phyloP scores from a whole-genome alignment of 1,140 invertebrate genomes.

The Penaeus japonicus region DNA sequence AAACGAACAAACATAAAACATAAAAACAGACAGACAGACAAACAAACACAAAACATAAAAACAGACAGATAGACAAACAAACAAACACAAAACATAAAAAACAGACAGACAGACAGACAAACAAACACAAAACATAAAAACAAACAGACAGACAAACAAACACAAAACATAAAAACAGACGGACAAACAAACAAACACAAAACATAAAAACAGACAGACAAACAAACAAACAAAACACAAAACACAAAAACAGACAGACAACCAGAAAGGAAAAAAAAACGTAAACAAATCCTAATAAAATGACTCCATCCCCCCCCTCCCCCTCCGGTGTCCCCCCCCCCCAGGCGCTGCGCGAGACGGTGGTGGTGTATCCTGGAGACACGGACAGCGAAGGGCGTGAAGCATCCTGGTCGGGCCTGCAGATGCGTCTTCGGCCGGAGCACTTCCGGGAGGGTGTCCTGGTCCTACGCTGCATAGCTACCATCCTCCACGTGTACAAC shows the following conservation, averaged over 20 bases:
- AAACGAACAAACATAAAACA: no score
- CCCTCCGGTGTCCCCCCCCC: not conserved
- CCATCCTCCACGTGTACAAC: constrained; percentile 7
- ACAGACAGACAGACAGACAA: no score
- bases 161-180: no score
- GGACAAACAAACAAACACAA: no score
- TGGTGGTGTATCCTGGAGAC: constrained; percentile 31
- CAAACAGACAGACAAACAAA: no score
- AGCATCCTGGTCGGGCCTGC: constrained; percentile 37
- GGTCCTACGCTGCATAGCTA: not conserved
- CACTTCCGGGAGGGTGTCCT: constrained; percentile 32
- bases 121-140: no score
- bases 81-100: no score
- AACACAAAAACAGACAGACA: not conserved
- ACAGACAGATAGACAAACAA: no score
- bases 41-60: no score
- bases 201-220: not conserved
- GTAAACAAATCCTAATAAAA: not conserved
- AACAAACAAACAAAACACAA: not conserved
- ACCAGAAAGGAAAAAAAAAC: not conserved
- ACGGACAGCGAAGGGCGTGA: constrained; percentile 12
- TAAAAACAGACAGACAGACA: no score
- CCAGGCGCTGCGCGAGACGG: constrained; percentile 16
- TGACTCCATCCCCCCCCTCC: not conserved
- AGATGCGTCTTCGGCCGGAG: constrained; percentile 32